These are phyloP conservation scores for Myripristis murdjan DNA, from an alignment of 2,797 vertebrate species.

Conservation along the genomic window DNA sequence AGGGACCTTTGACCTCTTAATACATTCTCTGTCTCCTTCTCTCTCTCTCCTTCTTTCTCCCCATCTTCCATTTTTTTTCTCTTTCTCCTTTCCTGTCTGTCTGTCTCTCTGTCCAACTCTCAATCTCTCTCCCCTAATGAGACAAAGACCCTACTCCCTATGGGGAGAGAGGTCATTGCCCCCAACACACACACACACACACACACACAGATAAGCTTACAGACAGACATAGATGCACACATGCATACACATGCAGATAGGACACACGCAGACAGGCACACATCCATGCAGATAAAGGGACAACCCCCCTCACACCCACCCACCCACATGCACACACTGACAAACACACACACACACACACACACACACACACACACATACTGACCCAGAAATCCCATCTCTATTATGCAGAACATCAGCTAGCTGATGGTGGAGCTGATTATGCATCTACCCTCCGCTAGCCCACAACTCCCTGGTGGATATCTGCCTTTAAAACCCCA, in stretches of 20 bases:
- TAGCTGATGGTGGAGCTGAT: conserved; percentile 83
- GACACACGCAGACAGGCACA: conserved; percentile 61
- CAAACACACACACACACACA: conserved; percentile 34
- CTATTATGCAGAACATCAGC: conserved; percentile 84
- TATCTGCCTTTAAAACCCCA: conserved; percentile 80
- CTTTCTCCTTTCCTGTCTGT: conserved; percentile 39
- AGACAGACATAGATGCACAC: conserved; percentile 30
- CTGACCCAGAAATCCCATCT: conserved; percentile 81
- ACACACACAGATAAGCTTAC: neutral
- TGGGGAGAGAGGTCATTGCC: conserved; percentile 73
- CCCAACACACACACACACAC: conserved; percentile 43
- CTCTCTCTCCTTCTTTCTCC: conserved; percentile 47
- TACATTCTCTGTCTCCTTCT: conserved; percentile 57
- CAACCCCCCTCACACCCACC: too few species aligned
- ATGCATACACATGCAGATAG: conserved; percentile 60
- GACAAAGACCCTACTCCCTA: conserved; percentile 71
- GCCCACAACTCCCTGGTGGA: conserved; percentile 81
- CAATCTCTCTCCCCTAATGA: conserved; percentile 76
- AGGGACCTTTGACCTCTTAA: conserved; percentile 69
- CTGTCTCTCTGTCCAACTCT: conserved; percentile 59
- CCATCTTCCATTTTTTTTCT: conserved; percentile 40
- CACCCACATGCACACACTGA: too few species aligned
- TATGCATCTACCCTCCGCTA: conserved; percentile 81
- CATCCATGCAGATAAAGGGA: conserved; percentile 68
- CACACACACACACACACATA: conserved; percentile 50